Evolutionary conservation across 2,797 vertebrate species (phyloP).

Genomic region (Microctenopoma lineatum): DNA sequence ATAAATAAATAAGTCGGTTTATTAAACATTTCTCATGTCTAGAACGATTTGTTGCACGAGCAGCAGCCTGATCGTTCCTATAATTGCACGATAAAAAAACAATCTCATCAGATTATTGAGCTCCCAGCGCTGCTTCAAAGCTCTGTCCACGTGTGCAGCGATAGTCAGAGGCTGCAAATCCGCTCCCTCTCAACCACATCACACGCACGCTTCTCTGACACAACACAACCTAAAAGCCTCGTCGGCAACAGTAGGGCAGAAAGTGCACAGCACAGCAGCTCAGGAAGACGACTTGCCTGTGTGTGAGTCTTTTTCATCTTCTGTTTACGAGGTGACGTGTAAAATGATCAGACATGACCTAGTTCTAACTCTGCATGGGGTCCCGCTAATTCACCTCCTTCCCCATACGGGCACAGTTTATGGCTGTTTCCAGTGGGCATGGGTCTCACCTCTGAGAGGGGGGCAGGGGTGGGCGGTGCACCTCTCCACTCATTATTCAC

Average conservation of each 20-base stretch:
- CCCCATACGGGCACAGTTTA: slow-evolving; percentile 42
- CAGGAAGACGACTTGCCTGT: slow-evolving; percentile 21
- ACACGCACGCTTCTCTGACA: slow-evolving; percentile 12
- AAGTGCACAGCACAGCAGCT: slow-evolving; percentile 30
- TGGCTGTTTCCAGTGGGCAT: slow-evolving; percentile 27
- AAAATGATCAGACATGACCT: slow-evolving; percentile 52
- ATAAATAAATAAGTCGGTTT: no score
- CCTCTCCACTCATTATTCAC: slow-evolving; percentile 27
- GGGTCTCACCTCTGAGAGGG: slow-evolving; percentile 8
- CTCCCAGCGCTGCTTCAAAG: no score
- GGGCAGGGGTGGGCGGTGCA: slow-evolving; percentile 11
- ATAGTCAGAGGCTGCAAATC: neutral
- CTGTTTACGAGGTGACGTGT: slow-evolving; percentile 52
- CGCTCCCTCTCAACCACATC: neutral
- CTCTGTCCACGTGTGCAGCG: slow-evolving; percentile 20
- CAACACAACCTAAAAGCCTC: neutral
- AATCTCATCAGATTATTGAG: no score
- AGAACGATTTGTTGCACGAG: no score
- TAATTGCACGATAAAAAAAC: no score
- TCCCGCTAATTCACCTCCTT: slow-evolving; percentile 40
- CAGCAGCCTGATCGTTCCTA: no score
- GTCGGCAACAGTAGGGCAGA: slow-evolving; percentile 3
- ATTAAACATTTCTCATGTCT: no score
- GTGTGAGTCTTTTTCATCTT: slow-evolving; percentile 56
- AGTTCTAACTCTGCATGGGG: slow-evolving; percentile 57